Base-by-base conservation (phyloP, 2,113 vertebrate species). In the Alaudala cheleensis region DNA sequence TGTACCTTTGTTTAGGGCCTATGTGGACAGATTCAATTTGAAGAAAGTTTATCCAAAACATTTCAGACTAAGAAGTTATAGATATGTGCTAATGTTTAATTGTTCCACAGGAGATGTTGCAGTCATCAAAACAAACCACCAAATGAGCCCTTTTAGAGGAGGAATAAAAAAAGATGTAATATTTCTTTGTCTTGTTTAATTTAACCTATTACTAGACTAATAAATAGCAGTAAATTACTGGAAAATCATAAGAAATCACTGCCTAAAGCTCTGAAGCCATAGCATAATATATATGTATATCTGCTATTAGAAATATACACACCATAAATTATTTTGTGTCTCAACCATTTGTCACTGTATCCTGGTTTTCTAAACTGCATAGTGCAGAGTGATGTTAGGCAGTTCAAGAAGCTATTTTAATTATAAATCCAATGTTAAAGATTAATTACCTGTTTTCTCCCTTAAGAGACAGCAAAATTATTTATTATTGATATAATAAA, bases 81-180 rank as follows among this genome's bases (percentile, higher is more conserved):
- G 18, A 70, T 70, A 25, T 16, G 5, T 1, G 5, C 31, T 57
- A 8, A n/a, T 9, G 3, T 45, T 79, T 33, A 39, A 45, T 21
- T 53, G 13, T 57, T 69, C 49, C 5, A 9, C 6, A 40, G 16
- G 33, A 81, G 8, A 51, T 80, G 3, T 42, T 77, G 11, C 20
- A 50, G 4, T 42, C 23, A 57, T 34, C 50, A 54, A 39, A 83
- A 65, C 5, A 53, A 72, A 53, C 1, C 3, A 54, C 4, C 29
- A 62, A 37, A n/a, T 18, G 34, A 73, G 0, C 2, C 13, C 4
- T 29, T 33, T 69, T 14, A 22, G 2, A 5, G 4, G 3, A 0
- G 4, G 2, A 15, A 11, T 7, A 25, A 61, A 54, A 19, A 56
- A 24, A 6, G 10, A 20, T 14, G 6, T 18, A 39, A 25, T 71